These are phyloP conservation scores for Tapirus terrestris DNA, from an alignment of 2,113 vertebrate species.

Conservation along the genomic window DNA sequence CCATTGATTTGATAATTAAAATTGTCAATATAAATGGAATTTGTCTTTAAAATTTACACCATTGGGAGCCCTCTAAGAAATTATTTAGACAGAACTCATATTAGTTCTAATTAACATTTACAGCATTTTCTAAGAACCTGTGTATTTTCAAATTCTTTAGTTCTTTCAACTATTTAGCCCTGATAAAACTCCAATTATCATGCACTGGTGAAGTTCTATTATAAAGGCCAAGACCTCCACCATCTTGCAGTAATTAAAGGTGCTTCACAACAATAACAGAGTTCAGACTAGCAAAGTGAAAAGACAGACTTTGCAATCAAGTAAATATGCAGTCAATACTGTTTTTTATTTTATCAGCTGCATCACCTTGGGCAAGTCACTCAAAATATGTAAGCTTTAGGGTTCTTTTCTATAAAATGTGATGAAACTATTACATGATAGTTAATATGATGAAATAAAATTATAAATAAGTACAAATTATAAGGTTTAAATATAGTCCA, in stretches of 20 bases:
- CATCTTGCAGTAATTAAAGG: background rate
- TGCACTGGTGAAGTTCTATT: background rate
- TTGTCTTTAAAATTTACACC: background rate
- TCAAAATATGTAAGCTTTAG: background rate
- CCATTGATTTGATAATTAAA: background rate
- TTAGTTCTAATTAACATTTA: background rate
- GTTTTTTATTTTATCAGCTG: background rate
- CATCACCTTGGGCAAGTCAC: background rate
- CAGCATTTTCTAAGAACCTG: background rate
- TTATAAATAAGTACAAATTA: background rate
- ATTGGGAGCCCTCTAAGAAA: background rate
- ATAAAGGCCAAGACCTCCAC: background rate
- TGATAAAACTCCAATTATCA: background rate
- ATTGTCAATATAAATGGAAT: background rate
- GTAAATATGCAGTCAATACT: background rate
- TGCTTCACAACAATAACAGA: background rate
- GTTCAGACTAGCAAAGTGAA: background rate
- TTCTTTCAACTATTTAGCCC: background rate
- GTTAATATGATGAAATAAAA: background rate
- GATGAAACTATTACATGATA: background rate
- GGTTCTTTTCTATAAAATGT: background rate
- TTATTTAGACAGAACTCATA: background rate
- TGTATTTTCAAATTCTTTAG: background rate
- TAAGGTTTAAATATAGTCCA: background rate
- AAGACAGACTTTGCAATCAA: background rate